Evolutionary conservation across 2,113 vertebrate genomes (phyloP).

Genomic region (Carlito syrichta): DNA sequence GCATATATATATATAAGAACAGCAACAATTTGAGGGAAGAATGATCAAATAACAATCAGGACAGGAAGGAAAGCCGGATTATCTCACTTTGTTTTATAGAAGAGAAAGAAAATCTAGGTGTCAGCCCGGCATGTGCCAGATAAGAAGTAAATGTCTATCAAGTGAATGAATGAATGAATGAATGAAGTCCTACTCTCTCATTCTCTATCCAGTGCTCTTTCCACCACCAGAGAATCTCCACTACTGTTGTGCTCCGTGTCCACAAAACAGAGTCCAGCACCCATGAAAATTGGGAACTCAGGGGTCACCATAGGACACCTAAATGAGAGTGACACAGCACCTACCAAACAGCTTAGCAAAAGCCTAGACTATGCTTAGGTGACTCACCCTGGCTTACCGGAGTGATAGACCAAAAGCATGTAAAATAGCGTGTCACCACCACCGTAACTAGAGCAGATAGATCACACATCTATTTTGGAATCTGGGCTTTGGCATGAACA

Average conservation of each 20-base stretch:
- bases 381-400: background rate
- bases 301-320: background rate
- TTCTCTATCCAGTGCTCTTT: background rate
- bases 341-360: background rate
- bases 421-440: background rate
- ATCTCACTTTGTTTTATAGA: background rate
- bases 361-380: background rate
- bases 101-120: background rate
- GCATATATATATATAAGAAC: background rate
- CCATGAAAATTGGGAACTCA: background rate
- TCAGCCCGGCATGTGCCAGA: background rate
- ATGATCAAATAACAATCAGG: background rate
- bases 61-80: background rate
- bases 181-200: background rate
- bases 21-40: background rate
- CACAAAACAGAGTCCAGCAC: background rate
- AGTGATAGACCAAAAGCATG: background rate
- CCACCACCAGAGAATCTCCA: background rate
- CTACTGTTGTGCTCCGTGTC: background rate
- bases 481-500: slow-evolving; percentile 24
- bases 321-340: background rate
- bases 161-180: background rate
- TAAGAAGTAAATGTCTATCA: background rate
- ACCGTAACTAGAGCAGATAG: slow-evolving; percentile 15
- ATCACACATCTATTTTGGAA: slow-evolving; percentile 50